Evolutionary conservation across 2,888 invertebrate species (phyloP), one percentile per base, ranked within the genome.

Genomic region (Amblyjoppa fuscipennis): DNA sequence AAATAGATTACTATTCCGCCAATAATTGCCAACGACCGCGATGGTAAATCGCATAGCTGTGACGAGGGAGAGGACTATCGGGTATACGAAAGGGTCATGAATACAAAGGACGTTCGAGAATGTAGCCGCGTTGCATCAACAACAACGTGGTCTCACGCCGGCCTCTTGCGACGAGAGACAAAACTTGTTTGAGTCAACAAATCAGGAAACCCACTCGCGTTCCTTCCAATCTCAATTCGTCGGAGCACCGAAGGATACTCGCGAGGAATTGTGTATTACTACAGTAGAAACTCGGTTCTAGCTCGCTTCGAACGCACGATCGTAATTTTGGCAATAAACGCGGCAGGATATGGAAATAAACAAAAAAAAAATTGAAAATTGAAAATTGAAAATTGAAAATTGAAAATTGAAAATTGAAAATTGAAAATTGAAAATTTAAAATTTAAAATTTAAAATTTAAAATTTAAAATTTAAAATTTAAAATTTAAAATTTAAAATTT

Each of bases 11-110:
- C 74, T 59, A 74, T 74, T 79, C 61, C 71, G 34, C 61, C 71
- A 49, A 69, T 71, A 79, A 79, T 79, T 79, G 64, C 71, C 79
- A 79, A 38, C 64, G 51, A 79, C 79, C 71, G 71, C 79, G 64
- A 3, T 45, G 20, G 64, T 38, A 31, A 79, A 79, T 64, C 64
- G 71, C 64, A 41, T 34, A 28, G 34, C 71, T 25, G 38, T 61
- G 49, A 79, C 20, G 64, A 79, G 51, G 56, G 25, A 66, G 45
- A 11, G 16, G 53, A 66, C 16, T 5, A 16, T 16, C 16, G 20
- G 64, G 66, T 51, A 51, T 28, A 28, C 38, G 53, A 34, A 53
- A 38, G 28, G 76, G 25, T 73, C 56, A 73, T 73, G 73, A 73
- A 73, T 73, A 76, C 34, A 76, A 38, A 66, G 51, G n/a, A 7